These are phyloP conservation scores for Austrolebias charrua DNA, from an alignment of 2,797 vertebrate genomes.

Conservation along the genomic window DNA sequence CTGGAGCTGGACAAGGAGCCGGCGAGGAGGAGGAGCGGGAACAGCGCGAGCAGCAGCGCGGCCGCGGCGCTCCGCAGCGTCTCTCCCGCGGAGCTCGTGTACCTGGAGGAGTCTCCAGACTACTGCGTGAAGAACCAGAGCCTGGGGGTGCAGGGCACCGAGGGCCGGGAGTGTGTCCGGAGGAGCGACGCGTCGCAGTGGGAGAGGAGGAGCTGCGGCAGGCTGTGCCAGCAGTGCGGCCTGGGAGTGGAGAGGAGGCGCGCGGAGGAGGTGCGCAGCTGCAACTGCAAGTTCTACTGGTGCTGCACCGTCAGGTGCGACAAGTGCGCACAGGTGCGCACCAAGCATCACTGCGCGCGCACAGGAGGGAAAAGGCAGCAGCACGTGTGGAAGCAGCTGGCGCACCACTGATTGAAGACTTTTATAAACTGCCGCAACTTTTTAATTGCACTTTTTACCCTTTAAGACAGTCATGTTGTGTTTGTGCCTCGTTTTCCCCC, in stretches of 20 bases:
- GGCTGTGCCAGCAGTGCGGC: slow-evolving; percentile 90
- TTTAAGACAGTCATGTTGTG: neutral
- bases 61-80: slow-evolving; percentile 80
- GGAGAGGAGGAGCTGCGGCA: slow-evolving; percentile 88
- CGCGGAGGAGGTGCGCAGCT: slow-evolving; percentile 86
- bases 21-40: slow-evolving; percentile 84
- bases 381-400: slow-evolving; percentile 68
- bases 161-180: slow-evolving; percentile 92
- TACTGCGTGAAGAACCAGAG: slow-evolving; percentile 91
- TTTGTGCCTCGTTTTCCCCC: slow-evolving; percentile 5
- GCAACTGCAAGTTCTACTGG: slow-evolving; percentile 98
- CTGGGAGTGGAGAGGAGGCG: slow-evolving; percentile 86
- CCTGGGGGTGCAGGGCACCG: slow-evolving; percentile 87
- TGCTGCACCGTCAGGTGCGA: slow-evolving; percentile 95
- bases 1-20: slow-evolving; percentile 91
- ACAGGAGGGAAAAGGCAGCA: slow-evolving; percentile 55
- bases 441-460: slow-evolving; percentile 63
- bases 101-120: slow-evolving; percentile 92
- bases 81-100: slow-evolving; percentile 84
- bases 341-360: slow-evolving; percentile 86
- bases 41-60: slow-evolving; percentile 88
- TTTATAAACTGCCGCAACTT: neutral
- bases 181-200: slow-evolving; percentile 78
- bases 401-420: slow-evolving; percentile 39
- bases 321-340: slow-evolving; percentile 85